Evolutionary conservation across 2,888 invertebrate species (phyloP), one percentile per base, ranked within the genome.

Genomic region (Aleiodes leptofemur): DNA sequence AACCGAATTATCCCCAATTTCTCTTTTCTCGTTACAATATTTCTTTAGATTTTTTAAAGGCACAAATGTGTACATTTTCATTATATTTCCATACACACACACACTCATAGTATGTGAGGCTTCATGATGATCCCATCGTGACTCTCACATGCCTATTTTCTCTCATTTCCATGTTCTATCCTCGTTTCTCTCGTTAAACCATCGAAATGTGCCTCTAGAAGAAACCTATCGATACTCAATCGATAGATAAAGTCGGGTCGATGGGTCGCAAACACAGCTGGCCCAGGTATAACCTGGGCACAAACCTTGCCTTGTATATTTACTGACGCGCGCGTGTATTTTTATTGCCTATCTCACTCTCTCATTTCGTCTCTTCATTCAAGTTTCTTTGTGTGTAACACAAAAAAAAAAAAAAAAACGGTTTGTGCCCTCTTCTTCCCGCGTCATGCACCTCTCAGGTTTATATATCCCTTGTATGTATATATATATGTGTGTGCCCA

Each of bases 181-280:
- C 23, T 23, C 23, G 23, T 23, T 23, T 34, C 34, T 34, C 34
- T 34, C 6, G 6, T 34, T 34, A 34, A 2, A 34, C 34, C 34
- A 4, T 6, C 34, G 5, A 4, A 4, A 6, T 4, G 34, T 4
- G 34, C 4, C 34, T 16, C 56, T 14, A 43, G 48, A 64, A 57
- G 69, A 72, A 72, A 72, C 72, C 72, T 78, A 79, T 81, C 86
- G 83, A 87, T 87, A 84, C 77, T 78, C 81, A 86, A 87, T 88
- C 86, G 85, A 87, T 85, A 86, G 86, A 87, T 88, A 88, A 23
- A 86, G 84, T 83, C 78, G 75, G 82, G 81, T 77, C 82, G 84
- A 83, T 83, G 81, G 81, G 81, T 79, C 79, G 87, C 87, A 88
- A 88, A 88, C 85, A 88, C 86, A 88, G 88, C 88, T 87, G 87